Conservation (phyloP, 2,113 vertebrate species). For the Leptocoma aspasia region DNA sequence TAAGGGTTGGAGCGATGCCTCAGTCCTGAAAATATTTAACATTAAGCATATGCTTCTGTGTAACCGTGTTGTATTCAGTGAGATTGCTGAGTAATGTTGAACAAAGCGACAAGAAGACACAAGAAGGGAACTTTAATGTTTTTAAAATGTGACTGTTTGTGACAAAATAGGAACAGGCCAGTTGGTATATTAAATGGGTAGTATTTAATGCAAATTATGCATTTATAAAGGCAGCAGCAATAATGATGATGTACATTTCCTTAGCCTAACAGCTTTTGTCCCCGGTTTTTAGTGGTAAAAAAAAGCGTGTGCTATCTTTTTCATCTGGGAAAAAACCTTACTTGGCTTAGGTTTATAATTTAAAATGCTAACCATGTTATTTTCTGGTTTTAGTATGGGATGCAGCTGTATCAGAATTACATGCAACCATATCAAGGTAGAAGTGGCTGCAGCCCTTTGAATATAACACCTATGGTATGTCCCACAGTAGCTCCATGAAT, state of each 20-base stretch:
- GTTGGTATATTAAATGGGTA: neutral
- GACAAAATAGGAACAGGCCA: neutral
- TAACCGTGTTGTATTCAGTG: neutral
- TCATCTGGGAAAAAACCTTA: neutral
- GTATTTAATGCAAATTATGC: neutral
- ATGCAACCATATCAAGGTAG: slow-evolving; percentile 85
- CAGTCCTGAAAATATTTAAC: neutral
- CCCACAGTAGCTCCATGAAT: slow-evolving; percentile 8
- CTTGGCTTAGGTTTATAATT: neutral
- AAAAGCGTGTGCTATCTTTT: neutral
- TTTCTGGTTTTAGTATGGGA: slow-evolving; percentile 85
- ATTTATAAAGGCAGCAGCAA: neutral
- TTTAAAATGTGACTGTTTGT: neutral
- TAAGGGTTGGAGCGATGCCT: neutral
- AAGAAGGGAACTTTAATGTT: neutral
- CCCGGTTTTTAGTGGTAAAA: neutral
- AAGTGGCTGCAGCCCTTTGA: slow-evolving; percentile 79
- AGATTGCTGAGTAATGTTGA: neutral
- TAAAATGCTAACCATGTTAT: slow-evolving; percentile 27
- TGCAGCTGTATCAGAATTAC: slow-evolving; percentile 96
- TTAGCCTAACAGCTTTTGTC: neutral
- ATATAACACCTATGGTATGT: slow-evolving; percentile 88
- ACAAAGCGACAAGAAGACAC: neutral
- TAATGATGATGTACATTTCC: neutral
- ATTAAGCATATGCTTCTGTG: neutral